These are phyloP conservation scores for Scaptomyza tumidula DNA, from an alignment of 2,888 invertebrate genomes.

Conservation along the genomic window DNA sequence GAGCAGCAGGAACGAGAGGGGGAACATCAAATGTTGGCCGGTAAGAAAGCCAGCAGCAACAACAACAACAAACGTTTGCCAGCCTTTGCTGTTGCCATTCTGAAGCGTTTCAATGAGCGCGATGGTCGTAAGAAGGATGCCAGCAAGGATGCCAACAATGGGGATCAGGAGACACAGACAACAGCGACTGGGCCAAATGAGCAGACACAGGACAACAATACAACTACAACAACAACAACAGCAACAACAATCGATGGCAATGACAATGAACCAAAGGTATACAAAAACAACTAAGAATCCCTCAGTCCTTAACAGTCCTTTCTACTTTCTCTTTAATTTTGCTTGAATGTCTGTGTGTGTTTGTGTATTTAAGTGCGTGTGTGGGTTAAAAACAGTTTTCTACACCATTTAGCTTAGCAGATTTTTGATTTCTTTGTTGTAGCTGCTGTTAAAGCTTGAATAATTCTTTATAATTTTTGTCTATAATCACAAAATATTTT, in stretches of 20 bases:
- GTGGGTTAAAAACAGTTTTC: conserved; percentile 20
- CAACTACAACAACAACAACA: conserved; percentile 24
- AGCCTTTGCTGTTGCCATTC: conserved; percentile 81
- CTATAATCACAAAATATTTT: conserved; percentile 56
- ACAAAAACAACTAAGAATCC: conserved; percentile 47
- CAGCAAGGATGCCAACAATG: conserved; percentile 47
- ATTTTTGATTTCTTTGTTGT: conserved; percentile 25
- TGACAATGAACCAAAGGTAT: conserved; percentile 84
- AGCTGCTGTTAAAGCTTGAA: conserved; percentile 53
- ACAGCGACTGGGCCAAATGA: conserved; percentile 54
- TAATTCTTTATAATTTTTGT: conserved; percentile 48
- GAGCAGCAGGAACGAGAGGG: conserved; percentile 52
- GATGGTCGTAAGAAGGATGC: conserved; percentile 68
- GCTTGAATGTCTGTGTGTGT: conserved; percentile 13
- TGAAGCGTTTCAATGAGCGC: conserved; percentile 82
- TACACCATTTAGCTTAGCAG: conserved; percentile 58
- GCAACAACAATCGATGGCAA: conserved; percentile 77
- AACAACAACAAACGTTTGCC: conserved; percentile 70
- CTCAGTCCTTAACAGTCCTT: conserved; percentile 9
- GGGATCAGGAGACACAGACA: conserved; percentile 51
- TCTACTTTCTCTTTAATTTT: conserved; percentile 13
- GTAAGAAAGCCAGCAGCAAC: conserved; percentile 59
- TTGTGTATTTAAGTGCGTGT: conserved; percentile 18
- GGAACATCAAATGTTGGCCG: conserved; percentile 50
- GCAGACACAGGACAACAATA: conserved; percentile 54